phyloP scores from a whole-genome alignment of 2,888 invertebrate species.

The Anagyrus pseudococci region DNA sequence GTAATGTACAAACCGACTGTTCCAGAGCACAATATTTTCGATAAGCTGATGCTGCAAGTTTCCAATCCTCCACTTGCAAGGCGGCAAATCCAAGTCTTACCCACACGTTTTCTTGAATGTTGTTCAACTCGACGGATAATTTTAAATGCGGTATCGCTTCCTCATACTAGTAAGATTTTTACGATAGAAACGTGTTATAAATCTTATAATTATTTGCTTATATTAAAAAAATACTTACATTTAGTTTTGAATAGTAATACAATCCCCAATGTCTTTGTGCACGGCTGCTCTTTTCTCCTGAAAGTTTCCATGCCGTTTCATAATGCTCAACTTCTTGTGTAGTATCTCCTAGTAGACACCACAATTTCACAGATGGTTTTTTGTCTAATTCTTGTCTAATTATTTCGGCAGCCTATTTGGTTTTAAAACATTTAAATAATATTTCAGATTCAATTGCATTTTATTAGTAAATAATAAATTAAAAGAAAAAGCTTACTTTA shows the following conservation, averaged over 20 bases:
- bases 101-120: slow-evolving; percentile 88
- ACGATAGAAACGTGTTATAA: slow-evolving; percentile 20
- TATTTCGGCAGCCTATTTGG: slow-evolving; percentile 85
- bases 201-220: slow-evolving; percentile 2
- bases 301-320: slow-evolving; percentile 90
- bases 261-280: slow-evolving; percentile 91
- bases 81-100: slow-evolving; percentile 86
- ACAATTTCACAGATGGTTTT: slow-evolving; percentile 83
- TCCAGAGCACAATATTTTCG: slow-evolving; percentile 87
- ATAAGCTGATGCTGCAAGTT: slow-evolving; percentile 83
- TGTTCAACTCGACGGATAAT: slow-evolving; percentile 83
- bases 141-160: slow-evolving; percentile 83
- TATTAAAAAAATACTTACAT: slow-evolving; percentile 53
- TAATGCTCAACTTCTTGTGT: slow-evolving; percentile 80
- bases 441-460: no score
- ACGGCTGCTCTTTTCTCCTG: slow-evolving; percentile 78
- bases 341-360: slow-evolving; percentile 92
- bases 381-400: slow-evolving; percentile 81
- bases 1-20: slow-evolving; percentile 65
- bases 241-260: slow-evolving; percentile 75
- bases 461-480: slow-evolving; percentile 5
- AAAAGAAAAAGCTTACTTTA: slow-evolving; percentile 65
- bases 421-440: no score
- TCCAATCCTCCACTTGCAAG: slow-evolving; percentile 80
- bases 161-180: slow-evolving; percentile 71